Base-by-base conservation (phyloP, 37 sponge, comb jelly and placozoan species). In the Hexactinellida sp. region DNA sequence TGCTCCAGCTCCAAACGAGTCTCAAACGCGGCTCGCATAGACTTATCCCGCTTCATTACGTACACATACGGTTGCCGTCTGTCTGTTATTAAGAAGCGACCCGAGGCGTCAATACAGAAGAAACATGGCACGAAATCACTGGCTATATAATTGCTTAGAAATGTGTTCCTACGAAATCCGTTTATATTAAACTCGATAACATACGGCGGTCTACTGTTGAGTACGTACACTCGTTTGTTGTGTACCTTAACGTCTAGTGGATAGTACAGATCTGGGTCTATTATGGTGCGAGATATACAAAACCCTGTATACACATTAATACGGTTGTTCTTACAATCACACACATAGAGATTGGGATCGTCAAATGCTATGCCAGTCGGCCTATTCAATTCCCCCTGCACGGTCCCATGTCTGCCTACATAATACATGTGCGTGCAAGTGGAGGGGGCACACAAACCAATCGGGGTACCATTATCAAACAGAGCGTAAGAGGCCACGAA, bases 191-290 rank as follows among this genome's bases (percentile, higher is more conserved):
- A 63, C 34, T 63, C 32, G 1, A 63, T 5, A 10, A 63, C 34
- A 7, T 32, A 63, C 19, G 25, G 34, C 19, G 25, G 34, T n/a
- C 13, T 63, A 23, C 76, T 63, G 34, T 63, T 63, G 19, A 63
- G 34, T 25, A 63, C 76, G 76, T 21, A 63, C 13, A 63, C 5
- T 32, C 76, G 3, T 7, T 63, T 63, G 19, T 63, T n/a, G 76
- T 63, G 76, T 63, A 63, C 34, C 76, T 63, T 63, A 10, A 63
- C 34, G 76, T 63, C 76, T 7, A 63, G 76, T 21, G 76, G 76
- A 7, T 25, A 23, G 34, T 63, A 63, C 76, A 63, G 3, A 28
- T 23, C 25, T 63, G 76, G 76, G 13, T 63, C 32, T 63, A 23
- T 63, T 10, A 63, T 63, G 34, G 76, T 63, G 3, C 34, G 25